Conservation (phyloP, 2,888 invertebrate species). For the Eurytoma adleriae region DNA sequence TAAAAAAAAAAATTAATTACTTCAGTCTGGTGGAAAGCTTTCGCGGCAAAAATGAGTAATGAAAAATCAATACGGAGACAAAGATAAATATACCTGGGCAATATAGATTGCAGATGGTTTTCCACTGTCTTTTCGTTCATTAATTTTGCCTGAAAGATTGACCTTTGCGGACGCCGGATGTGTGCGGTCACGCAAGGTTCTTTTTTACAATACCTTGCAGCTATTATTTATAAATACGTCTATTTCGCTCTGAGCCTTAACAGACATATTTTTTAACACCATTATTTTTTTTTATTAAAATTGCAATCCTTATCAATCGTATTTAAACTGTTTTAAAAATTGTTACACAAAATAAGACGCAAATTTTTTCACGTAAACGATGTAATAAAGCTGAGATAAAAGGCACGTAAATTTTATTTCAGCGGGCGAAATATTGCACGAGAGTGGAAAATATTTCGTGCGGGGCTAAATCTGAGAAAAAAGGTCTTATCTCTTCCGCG, state of each 20-base stretch:
- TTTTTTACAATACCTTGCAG: neutral
- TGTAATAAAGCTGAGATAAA: neutral
- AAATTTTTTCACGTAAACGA: neutral
- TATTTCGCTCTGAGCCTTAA: neutral
- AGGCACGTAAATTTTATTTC: neutral
- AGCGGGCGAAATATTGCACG: neutral
- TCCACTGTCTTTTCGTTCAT: neutral
- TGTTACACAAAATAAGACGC: neutral
- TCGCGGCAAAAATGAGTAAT: neutral
- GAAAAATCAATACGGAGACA: conserved; percentile 30
- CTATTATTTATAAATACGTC: neutral
- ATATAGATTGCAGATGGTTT: neutral
- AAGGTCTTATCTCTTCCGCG: conserved; percentile 1
- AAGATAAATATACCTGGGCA: conserved; percentile 22
- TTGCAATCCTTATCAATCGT: neutral
- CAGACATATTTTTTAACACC: neutral
- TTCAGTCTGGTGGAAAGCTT: neutral
- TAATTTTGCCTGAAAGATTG: conserved; percentile 39
- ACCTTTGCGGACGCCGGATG: conserved; percentile 21
- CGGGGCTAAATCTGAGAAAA: neutral
- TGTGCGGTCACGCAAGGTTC: neutral
- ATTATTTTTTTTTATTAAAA: neutral
- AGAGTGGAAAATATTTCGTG: neutral
- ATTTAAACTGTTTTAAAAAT: neutral
- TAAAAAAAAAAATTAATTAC: neutral